These are phyloP conservation scores for Staurois parvus DNA, from an alignment of 2,797 vertebrate species.

Conservation along the genomic window DNA sequence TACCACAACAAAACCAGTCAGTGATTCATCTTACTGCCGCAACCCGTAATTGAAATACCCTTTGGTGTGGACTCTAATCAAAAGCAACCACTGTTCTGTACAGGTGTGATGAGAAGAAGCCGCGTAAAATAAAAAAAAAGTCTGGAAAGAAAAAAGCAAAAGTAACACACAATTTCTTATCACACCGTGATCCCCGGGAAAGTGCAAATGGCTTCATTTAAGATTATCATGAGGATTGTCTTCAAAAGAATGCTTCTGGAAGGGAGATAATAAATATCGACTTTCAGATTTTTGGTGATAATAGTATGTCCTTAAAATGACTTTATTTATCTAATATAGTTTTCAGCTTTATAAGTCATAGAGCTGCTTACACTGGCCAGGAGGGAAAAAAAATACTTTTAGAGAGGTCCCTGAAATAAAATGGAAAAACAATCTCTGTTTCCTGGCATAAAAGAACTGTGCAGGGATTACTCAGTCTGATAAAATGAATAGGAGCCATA, in stretches of 20 bases:
- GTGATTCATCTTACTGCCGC: neutral
- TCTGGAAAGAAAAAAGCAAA: neutral
- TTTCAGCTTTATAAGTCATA: neutral
- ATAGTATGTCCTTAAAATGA: neutral
- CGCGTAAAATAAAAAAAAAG: neutral
- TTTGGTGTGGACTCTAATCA: neutral
- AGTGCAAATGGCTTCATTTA: neutral
- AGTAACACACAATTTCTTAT: neutral
- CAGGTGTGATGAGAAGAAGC: neutral
- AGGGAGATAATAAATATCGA: conserved; percentile 15
- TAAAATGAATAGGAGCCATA: too few relatives aligned
- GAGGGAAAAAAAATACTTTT: neutral
- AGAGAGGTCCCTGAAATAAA: neutral
- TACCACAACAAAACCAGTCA: neutral
- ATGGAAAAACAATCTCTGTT: neutral
- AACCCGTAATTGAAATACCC: neutral
- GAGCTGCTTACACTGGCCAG: neutral
- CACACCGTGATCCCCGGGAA: neutral
- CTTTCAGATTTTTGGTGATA: conserved; percentile 9
- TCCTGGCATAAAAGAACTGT: neutral
- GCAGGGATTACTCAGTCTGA: neutral
- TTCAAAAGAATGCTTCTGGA: conserved; percentile 15
- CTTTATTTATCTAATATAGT: conserved; percentile 11
- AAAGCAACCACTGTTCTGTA: neutral
- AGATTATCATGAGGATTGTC: neutral